Base-by-base conservation (phyloP, 2,888 invertebrate species). In the Eretmocerus hayati region DNA sequence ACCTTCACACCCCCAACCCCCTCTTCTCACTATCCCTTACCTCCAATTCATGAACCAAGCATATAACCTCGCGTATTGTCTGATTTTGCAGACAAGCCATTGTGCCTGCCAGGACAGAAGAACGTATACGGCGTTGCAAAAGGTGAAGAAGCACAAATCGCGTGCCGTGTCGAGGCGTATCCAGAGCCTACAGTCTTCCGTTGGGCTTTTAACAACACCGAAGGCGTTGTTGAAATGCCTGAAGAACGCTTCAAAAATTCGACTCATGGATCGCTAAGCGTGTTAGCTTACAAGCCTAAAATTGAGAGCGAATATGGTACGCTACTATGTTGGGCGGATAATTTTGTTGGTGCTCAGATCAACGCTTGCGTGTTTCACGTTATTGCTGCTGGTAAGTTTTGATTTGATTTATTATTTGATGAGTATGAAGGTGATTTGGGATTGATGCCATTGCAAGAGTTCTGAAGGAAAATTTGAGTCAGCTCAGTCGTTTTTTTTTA, bases 181-280 rank as follows among this genome's bases (percentile, higher is more conserved):
- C 90, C 91, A 15, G 79, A 83, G 1, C 89, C 88, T 2, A 84
- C 85, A 63, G 84, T 80, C 63, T 91, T 90, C 72, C 85, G 85
- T 61, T 91, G 91, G 91, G 83, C 84, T 22, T 87, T 92, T 69
- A 93, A 93, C 75, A 91, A 90, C 73, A 87, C 90, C 32, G 83
- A 87, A 57, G 88, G 89, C 66, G 83, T 83, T 59, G 77, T 82
- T 54, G 88, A 90, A 63, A 81, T 90, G 64, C 80, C 84, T 33
- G 79, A 79, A 59, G 77, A 78, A 59, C 82, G 85, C 58, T 87
- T 81, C 70, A 75, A 76, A 43, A 76, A 77, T 55, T 75, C 77
- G 8, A 76, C 77, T 3, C 72, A 72, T 56, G 50, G 76, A 77
- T 49, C 87, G 83, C 40, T 82, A 53, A 69, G 69, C 53, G 62